Evolutionary conservation across 2,797 vertebrate species (phyloP).

Genomic region (Crocidura indochinensis): DNA sequence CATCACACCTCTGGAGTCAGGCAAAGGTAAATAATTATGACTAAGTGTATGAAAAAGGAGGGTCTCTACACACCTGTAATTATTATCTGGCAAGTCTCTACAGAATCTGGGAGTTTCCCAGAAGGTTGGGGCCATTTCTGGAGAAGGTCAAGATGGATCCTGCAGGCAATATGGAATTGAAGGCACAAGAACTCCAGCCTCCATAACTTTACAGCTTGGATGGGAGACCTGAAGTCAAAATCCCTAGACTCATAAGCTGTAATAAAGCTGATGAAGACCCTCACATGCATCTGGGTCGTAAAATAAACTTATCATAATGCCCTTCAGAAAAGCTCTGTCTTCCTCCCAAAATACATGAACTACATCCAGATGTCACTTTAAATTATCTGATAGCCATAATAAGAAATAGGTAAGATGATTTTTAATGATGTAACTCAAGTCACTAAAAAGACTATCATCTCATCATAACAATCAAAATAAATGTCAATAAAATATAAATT

Average conservation of each 20-base stretch:
- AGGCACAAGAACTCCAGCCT: neutral
- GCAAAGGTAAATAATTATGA: constrained; percentile 72
- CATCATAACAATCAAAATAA: neutral
- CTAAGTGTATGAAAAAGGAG: constrained; percentile 47
- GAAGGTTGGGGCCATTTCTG: neutral
- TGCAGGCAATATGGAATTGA: neutral
- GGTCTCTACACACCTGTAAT: constrained; percentile 75
- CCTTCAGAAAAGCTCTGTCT: neutral
- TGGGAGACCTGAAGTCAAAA: neutral
- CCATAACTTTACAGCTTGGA: neutral
- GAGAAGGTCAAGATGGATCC: neutral
- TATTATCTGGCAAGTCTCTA: constrained; percentile 68
- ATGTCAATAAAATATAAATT: neutral
- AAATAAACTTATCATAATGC: neutral
- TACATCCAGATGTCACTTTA: too few species aligned
- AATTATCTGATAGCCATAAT: neutral
- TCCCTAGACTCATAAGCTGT: neutral
- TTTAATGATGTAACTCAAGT: neutral
- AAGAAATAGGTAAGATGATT: neutral
- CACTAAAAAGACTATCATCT: neutral
- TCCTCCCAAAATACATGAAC: neutral
- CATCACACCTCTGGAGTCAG: constrained; percentile 17
- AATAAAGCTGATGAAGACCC: neutral
- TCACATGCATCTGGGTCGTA: neutral
- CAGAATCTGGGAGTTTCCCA: constrained; percentile 75